phyloP scores from a whole-genome alignment of 2,797 vertebrate species.

The Clarias pachynema region DNA sequence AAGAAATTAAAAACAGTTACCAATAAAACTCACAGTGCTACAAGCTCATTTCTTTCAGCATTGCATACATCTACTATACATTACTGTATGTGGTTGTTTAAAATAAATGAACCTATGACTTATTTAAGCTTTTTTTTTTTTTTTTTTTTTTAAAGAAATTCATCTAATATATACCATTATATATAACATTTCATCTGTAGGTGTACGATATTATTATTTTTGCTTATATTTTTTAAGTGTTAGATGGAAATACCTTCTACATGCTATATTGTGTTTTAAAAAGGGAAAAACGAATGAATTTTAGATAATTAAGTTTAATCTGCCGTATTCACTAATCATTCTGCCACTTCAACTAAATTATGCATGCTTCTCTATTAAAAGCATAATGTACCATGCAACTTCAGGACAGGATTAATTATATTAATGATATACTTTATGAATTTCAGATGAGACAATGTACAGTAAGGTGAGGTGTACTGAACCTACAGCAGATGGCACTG shows the following conservation, averaged over 20 bases:
- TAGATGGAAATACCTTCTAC: not conserved
- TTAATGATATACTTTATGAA: conserved; percentile 12
- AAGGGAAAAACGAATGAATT: not conserved
- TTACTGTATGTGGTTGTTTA: too few species aligned
- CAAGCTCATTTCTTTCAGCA: not conserved
- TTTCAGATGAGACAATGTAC: conserved; percentile 1
- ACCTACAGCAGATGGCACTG: conserved; percentile 46
- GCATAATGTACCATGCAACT: not conserved
- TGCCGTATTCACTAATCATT: conserved; percentile 10
- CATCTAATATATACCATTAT: too few species aligned
- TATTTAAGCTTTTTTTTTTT: not conserved
- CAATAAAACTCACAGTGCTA: not conserved
- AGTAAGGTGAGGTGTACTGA: not conserved
- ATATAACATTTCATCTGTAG: not conserved
- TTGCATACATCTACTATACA: not conserved
- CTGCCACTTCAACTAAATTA: conserved; percentile 16
- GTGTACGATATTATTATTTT: not conserved
- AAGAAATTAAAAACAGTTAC: not conserved
- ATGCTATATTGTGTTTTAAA: not conserved
- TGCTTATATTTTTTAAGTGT: too few species aligned
- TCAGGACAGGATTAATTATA: conserved; percentile 12
- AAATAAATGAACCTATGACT: not conserved
- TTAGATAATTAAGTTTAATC: not conserved
- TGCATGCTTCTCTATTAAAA: conserved; percentile 4
- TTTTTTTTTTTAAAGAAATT: not conserved